Base-by-base conservation (phyloP, 1,140 invertebrate species). In the Drosophila chauvacae region DNA sequence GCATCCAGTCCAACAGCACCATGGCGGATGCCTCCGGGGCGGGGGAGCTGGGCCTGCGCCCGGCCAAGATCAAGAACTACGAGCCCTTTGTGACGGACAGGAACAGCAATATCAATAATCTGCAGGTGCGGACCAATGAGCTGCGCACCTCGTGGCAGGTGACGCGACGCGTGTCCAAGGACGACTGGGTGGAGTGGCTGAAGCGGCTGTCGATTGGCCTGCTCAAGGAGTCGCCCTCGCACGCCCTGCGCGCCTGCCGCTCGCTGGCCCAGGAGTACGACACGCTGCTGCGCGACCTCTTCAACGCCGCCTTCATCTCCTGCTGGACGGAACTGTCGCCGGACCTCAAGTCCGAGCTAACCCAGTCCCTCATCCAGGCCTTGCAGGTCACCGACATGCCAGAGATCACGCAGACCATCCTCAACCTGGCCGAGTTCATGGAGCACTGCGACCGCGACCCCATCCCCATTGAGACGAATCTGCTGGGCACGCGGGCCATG, bases 391-490 rank as follows among this genome's bases (percentile, higher is more conserved):
- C 98, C 14, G 98, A 99, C 91, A 95, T 99, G 55, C 97, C 98
- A 0, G 99, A 99, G 93, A 96, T 99, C 35, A 99, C 98, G 0
- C 98, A 99, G 90, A 98, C 98, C 0, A 97, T 99, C 65, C 93
- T 99, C 3, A 99, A 99, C 93, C 93, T 99, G 30, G 98, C 98
- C 0, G 99, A 99, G 93, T 99, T 99, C 85, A 99, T 99, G 98
- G 99, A 99, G 85, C 99, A 99, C 91, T 99, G 98, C 91, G 99
- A 99, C 90, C 97, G 97, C 68, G 98, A 98, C 16, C 97, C 98
- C 0, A 93, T 99, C 59, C 98, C 98, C 1, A 94, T 99, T 23
- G 96, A 98, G 65, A 95, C 96, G 0, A 96, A 96, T 53, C 93
- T 99, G 20, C 91, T 97, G 0, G 96, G 96, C 1, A 96, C 97